Evolutionary conservation across 2,113 vertebrate species (phyloP).

Genomic region (Notiomystis cincta): DNA sequence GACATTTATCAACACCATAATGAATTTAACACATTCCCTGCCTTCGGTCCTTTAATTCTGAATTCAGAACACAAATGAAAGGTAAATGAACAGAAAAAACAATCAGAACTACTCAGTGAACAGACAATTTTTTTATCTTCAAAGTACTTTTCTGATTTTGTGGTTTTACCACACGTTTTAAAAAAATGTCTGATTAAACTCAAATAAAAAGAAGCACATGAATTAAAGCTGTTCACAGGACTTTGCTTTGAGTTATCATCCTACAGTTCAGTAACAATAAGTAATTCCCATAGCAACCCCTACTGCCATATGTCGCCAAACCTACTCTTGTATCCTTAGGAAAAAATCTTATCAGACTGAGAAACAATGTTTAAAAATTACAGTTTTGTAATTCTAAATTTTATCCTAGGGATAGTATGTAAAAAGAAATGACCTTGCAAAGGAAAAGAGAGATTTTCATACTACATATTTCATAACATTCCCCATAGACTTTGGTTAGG

Average conservation of each 20-base stretch:
- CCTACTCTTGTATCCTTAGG: neutral
- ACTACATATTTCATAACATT: neutral
- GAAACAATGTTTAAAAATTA: slow-evolving; percentile 6
- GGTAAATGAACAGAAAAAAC: neutral
- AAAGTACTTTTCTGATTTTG: neutral
- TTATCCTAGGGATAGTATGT: neutral
- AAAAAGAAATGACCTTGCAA: neutral
- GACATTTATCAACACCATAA: neutral
- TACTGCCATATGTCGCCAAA: slow-evolving; percentile 46
- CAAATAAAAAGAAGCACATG: neutral
- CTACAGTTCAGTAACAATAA: slow-evolving; percentile 18
- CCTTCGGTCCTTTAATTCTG: neutral
- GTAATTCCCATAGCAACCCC: slow-evolving; percentile 30
- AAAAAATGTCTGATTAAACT: neutral
- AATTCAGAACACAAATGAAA: neutral
- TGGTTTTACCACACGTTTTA: neutral
- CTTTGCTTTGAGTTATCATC: slow-evolving; percentile 32
- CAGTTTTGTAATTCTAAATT: neutral
- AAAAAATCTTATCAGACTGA: neutral
- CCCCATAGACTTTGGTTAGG: neutral
- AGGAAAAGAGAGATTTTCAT: neutral
- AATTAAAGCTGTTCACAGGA: slow-evolving; percentile 2
- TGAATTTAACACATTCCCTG: neutral
- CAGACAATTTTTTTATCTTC: neutral
- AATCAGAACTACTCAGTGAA: neutral